These are phyloP conservation scores for Pyrocephalus nanus DNA, from an alignment of 2,797 vertebrate genomes.

Conservation along the genomic window DNA sequence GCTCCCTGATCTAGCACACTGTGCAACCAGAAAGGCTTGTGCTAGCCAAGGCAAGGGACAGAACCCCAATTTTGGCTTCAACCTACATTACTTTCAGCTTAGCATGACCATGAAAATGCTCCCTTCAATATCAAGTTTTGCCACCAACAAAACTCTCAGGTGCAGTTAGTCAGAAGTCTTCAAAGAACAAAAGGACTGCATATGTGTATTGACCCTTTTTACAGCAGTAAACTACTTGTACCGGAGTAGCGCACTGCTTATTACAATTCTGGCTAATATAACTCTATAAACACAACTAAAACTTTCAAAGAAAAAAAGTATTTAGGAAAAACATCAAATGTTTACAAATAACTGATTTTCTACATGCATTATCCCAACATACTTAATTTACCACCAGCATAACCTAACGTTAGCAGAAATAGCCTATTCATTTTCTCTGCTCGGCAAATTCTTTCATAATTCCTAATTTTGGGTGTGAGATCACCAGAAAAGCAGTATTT, in stretches of 20 bases:
- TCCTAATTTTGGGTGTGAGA: not conserved
- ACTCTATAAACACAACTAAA: not conserved
- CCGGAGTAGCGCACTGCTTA: not conserved
- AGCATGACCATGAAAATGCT: not conserved
- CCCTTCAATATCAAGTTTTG: not conserved
- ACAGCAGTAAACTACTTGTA: not conserved
- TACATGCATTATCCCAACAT: not conserved
- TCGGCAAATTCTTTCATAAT: not conserved
- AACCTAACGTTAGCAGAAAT: not conserved
- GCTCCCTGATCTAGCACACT: not conserved
- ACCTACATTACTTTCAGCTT: not conserved
- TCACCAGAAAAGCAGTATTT: not conserved
- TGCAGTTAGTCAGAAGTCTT: not conserved
- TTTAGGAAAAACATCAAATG: not conserved
- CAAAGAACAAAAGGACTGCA: not conserved
- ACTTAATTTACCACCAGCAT: not conserved
- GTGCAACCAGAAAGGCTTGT: not conserved
- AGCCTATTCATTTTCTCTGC: not conserved
- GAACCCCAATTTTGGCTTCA: not conserved
- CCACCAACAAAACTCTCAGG: not conserved
- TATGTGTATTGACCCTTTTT: not conserved
- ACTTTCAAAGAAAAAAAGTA: not conserved
- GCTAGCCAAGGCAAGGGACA: not conserved
- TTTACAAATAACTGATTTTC: not conserved
- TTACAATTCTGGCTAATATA: not conserved